A percentile compares a stretch with the other conserved stretches of the same genome.
These are phyloP conservation scores for Cyprinella venusta DNA, from an alignment of 2,797 vertebrate species.

Conservation along the genomic window DNA sequence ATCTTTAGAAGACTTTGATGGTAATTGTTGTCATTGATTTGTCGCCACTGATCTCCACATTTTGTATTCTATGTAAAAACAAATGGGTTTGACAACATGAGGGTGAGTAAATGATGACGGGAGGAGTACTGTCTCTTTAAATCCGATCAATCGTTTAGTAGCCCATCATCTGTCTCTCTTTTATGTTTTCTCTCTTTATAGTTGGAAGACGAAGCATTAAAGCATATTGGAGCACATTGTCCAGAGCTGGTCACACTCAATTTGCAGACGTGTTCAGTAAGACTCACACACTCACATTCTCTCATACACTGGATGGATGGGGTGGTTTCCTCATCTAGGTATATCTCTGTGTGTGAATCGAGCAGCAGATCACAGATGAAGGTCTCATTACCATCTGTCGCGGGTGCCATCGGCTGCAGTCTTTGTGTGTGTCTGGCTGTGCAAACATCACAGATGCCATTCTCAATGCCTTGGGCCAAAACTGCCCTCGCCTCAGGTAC, in stretches of 20 bases:
- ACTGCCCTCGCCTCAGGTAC: conserved; percentile 95
- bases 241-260: conserved; percentile 95
- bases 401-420: conserved; percentile 95
- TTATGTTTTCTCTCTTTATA: conserved; percentile 63
- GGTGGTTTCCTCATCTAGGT: conserved; percentile 17
- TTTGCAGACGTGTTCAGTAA: conserved; percentile 95
- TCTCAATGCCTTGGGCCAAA: conserved; percentile 94
- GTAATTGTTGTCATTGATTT: not conserved
- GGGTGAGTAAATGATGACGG: not conserved
- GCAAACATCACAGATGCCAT: conserved; percentile 98
- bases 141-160: not conserved
- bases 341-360: conserved; percentile 44
- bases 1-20: not conserved
- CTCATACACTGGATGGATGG: not conserved
- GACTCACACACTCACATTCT: conserved; percentile 57
- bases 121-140: not conserved
- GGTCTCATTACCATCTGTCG: conserved; percentile 98
- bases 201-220: conserved; percentile 96
- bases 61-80: not conserved
- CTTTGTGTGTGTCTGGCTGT: conserved; percentile 95
- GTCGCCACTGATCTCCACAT: not conserved
- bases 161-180: not conserved
- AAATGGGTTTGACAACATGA: not conserved
- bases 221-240: conserved; percentile 93
- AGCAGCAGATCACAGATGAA: conserved; percentile 98